phyloP scores from a whole-genome alignment of 2,888 invertebrate genomes.

The Cheilosia grossa region DNA sequence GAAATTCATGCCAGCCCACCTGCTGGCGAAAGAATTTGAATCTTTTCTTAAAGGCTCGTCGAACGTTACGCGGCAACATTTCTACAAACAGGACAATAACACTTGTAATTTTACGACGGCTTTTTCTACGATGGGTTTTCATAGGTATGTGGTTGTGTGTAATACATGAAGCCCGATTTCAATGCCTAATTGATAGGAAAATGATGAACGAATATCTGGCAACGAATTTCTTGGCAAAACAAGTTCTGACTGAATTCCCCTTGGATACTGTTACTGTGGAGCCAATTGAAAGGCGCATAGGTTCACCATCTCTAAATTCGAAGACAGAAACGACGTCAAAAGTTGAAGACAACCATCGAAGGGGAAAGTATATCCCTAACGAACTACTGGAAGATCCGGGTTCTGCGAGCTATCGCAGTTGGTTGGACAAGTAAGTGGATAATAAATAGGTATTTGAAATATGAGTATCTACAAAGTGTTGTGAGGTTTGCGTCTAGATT shows the following conservation, averaged over 20 bases:
- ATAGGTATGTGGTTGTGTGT: slow-evolving; percentile 84
- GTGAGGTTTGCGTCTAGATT: background rate
- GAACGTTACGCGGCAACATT: slow-evolving; percentile 66
- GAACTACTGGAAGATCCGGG: slow-evolving; percentile 88
- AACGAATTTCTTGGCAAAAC: slow-evolving; percentile 89
- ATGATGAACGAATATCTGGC: slow-evolving; percentile 92
- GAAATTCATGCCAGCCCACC: slow-evolving; percentile 88
- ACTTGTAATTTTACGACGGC: slow-evolving; percentile 86
- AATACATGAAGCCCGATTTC: background rate
- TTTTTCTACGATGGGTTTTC: slow-evolving; percentile 87
- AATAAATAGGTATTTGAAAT: background rate
- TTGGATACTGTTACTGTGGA: slow-evolving; percentile 70
- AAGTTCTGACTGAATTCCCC: slow-evolving; percentile 87
- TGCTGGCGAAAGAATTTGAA: slow-evolving; percentile 83
- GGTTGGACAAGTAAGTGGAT: slow-evolving; percentile 88
- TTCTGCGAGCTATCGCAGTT: slow-evolving; percentile 89
- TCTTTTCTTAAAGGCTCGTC: slow-evolving; percentile 73
- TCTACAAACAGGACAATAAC: slow-evolving; percentile 48
- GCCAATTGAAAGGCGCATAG: slow-evolving; percentile 72
- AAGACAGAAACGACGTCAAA: background rate
- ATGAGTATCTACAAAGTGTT: background rate
- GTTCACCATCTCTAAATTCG: slow-evolving; percentile 41
- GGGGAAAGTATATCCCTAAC: slow-evolving; percentile 81
- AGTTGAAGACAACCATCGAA: slow-evolving; percentile 74
- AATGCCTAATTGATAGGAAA: slow-evolving; percentile 83